phyloP scores from a whole-genome alignment of 92 coral and sea anemone genomes.

The Parazoanthus darwini region DNA sequence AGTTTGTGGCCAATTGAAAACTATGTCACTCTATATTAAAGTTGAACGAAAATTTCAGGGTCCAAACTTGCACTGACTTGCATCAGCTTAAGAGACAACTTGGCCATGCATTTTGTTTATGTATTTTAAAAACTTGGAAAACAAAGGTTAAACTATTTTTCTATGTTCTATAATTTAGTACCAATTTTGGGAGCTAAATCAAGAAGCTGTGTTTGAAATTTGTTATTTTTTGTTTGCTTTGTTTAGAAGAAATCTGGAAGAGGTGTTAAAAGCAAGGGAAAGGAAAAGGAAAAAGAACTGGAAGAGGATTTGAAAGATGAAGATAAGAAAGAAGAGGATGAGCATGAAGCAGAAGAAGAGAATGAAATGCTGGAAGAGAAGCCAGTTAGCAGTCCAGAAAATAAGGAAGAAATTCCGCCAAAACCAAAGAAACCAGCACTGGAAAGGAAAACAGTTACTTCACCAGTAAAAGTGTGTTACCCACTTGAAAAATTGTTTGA shows the following conservation, averaged over 20 bases:
- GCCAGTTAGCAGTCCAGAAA: slow-evolving; percentile 35
- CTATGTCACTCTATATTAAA: not conserved
- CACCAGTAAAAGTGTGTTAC: slow-evolving; percentile 46
- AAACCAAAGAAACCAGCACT: slow-evolving; percentile 44
- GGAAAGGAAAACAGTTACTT: slow-evolving; percentile 48
- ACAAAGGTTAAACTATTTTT: too few relatives aligned
- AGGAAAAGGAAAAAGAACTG: slow-evolving; percentile 49
- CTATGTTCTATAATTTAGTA: too few relatives aligned
- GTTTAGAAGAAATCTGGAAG: slow-evolving; percentile 39
- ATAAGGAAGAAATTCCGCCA: slow-evolving; percentile 40
- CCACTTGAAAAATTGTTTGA: slow-evolving; percentile 69
- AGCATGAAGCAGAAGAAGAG: slow-evolving; percentile 35
- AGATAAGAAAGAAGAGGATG: slow-evolving; percentile 57
- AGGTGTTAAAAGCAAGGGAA: slow-evolving; percentile 32
- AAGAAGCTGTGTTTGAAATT: too few relatives aligned
- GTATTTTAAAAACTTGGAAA: not conserved
- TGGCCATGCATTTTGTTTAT: not conserved
- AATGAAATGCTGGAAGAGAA: slow-evolving; percentile 33
- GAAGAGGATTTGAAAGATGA: slow-evolving; percentile 36
- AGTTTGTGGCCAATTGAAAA: not conserved
- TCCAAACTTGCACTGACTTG: too few relatives aligned
- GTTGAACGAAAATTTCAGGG: not conserved
- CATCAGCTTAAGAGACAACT: too few relatives aligned
- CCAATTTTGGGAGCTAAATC: too few relatives aligned
- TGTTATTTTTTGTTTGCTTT: too few relatives aligned